Evolutionary conservation across 2,797 vertebrate genomes (phyloP), one percentile per base, ranked within the genome.

Genomic region (Falco peregrinus): DNA sequence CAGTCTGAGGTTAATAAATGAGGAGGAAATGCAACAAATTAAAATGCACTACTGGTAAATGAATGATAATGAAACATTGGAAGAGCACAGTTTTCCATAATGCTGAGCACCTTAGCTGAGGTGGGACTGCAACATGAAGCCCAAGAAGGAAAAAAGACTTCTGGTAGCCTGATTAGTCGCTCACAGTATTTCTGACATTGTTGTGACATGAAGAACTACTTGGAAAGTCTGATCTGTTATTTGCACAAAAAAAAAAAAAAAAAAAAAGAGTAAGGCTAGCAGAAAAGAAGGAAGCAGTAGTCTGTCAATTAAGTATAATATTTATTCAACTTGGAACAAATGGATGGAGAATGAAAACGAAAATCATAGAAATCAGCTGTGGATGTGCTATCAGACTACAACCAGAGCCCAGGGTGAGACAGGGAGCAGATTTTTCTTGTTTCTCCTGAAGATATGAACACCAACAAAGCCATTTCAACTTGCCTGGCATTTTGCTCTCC

Each of bases 121-220:
- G 67, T 19, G 18, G 54, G 39, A 75, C 39, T 67, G 75, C 47
- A 0, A 1, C 22, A 79, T 10, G 16, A 53, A 69, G 51, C 51
- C 41, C n/a, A 24, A 69, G 43, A 33, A 87, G 17, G 24, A 37
- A 61, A 78, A 93, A 82, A 68, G 35, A 41, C 41, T 92, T 77
- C 35, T 76, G 33, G 59, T 59, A 86, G 69, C 37, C 67, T 77
- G 73, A 5, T 74, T 73, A 86, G 43, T 79, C 64, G 57, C 56
- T 75, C 88, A 25, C 14, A 1, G 5, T 77, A 47, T 67, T 90
- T 78, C 83, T 95, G 76, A 92, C 50, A 21, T 19, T 65, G 71
- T 29, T 89, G 76, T 81, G 84, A 92, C 84, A 83, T 29, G 41
- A 85, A 68, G 75, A 90, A 87, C 35, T 91, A 63, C 48, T 92